These are phyloP conservation scores for Salvator merianae DNA, from an alignment of 2,113 vertebrate genomes.

Conservation along the genomic window DNA sequence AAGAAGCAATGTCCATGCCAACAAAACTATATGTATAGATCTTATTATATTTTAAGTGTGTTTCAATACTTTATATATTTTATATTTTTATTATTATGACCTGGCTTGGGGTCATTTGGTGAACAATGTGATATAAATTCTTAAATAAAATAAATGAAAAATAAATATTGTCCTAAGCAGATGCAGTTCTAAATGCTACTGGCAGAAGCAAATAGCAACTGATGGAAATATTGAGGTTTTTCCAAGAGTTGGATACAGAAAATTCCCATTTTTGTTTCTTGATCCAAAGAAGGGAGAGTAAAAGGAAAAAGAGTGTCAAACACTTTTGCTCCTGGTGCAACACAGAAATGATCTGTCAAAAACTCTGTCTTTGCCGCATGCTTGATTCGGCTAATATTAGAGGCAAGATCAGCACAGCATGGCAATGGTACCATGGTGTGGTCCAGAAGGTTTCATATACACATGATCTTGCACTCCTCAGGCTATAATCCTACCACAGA, in stretches of 20 bases:
- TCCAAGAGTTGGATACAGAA: not conserved
- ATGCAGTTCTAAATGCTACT: not conserved
- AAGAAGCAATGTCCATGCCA: not conserved
- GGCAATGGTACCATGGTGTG: no score
- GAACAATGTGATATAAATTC: no score
- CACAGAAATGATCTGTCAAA: not conserved
- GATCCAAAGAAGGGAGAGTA: not conserved
- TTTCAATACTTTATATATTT: no score
- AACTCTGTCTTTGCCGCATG: not conserved
- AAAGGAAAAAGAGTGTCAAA: not conserved
- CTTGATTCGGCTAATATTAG: not conserved
- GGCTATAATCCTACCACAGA: no score
- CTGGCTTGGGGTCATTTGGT: no score
- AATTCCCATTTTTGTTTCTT: not conserved
- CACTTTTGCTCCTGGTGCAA: not conserved
- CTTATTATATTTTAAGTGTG: no score
- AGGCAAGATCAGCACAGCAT: no score
- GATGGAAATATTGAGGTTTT: not conserved
- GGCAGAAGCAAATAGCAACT: not conserved
- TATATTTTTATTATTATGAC: no score
- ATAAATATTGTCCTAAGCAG: not conserved
- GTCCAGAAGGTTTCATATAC: no score
- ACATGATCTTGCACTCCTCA: no score
- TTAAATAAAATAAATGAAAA: no score
- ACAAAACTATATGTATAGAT: not conserved